These are phyloP conservation scores for Staurois parvus DNA, from an alignment of 2,797 vertebrate species.

Conservation along the genomic window DNA sequence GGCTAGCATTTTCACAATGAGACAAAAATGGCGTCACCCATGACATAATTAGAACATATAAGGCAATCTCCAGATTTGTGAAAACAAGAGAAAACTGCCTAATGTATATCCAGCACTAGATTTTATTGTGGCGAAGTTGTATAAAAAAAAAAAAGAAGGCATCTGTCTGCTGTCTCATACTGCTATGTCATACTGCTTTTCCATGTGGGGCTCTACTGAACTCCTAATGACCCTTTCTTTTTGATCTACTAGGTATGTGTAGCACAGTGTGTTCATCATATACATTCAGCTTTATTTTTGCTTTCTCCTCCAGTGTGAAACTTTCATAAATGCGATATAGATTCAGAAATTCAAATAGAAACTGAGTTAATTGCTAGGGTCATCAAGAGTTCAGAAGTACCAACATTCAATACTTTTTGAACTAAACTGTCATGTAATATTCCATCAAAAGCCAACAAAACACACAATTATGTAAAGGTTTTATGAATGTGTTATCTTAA, in stretches of 20 bases:
- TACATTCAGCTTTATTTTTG: background rate
- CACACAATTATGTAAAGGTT: too few relatives aligned
- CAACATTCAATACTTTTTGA: background rate
- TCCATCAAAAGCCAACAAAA: background rate
- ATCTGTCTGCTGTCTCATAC: too few relatives aligned
- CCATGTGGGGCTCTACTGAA: background rate
- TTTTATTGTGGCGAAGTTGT: too few relatives aligned
- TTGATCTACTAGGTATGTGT: background rate
- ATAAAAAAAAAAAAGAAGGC: too few relatives aligned
- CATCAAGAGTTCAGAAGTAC: background rate
- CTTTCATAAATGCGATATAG: background rate
- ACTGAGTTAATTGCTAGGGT: too few relatives aligned
- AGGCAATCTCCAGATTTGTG: too few relatives aligned
- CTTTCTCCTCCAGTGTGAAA: background rate
- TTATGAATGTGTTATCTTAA: background rate
- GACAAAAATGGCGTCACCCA: too few relatives aligned
- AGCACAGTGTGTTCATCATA: background rate
- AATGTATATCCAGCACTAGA: too few relatives aligned
- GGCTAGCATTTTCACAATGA: too few relatives aligned
- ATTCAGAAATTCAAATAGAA: conserved; percentile 2
- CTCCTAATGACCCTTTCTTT: background rate
- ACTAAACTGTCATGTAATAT: background rate
- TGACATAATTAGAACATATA: too few relatives aligned
- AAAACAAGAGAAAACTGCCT: too few relatives aligned
- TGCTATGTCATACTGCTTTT: background rate